Evolutionary conservation across 2,888 invertebrate species (phyloP).

Genomic region (Argyra leucocephala): DNA sequence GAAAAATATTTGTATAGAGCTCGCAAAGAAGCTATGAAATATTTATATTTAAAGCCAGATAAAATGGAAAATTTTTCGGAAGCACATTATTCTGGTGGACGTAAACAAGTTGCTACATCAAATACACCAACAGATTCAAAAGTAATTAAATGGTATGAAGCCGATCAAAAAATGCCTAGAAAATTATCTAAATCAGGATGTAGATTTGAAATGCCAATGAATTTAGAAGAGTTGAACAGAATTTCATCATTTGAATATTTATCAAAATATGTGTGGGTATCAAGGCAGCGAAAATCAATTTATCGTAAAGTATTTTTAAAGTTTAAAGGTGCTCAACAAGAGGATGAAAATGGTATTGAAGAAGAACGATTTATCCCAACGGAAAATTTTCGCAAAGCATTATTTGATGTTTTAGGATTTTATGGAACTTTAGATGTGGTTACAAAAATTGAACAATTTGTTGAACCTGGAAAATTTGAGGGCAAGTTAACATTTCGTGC

Average conservation of each 20-base stretch:
- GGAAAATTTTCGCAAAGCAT: conserved; percentile 35
- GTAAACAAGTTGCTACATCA: conserved; percentile 2
- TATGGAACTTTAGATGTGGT: conserved; percentile 39
- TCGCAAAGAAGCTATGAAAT: conserved; percentile 38
- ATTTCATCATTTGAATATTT: conserved; percentile 64
- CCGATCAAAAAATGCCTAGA: conserved; percentile 51
- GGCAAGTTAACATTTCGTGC: conserved; percentile 54
- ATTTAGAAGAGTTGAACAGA: conserved; percentile 48
- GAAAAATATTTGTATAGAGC: conserved; percentile 41
- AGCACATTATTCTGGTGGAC: background rate
- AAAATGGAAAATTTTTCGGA: conserved; percentile 13
- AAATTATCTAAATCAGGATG: conserved; percentile 66
- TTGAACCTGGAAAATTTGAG: conserved; percentile 28
- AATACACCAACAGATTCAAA: conserved; percentile 25
- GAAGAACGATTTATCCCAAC: conserved; percentile 35
- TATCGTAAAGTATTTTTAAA: conserved; percentile 50
- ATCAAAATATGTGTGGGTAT: conserved; percentile 55
- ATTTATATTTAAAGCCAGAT: conserved; percentile 29
- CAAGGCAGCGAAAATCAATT: conserved; percentile 47
- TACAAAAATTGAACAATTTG: conserved; percentile 29
- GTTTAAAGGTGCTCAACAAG: conserved; percentile 34
- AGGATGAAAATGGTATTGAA: conserved; percentile 30
- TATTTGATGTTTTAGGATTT: conserved; percentile 43
- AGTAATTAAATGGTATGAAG: conserved; percentile 28
- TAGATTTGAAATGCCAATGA: conserved; percentile 65